phyloP scores from a whole-genome alignment of 1,140 invertebrate species.

The Plodia interpunctella region DNA sequence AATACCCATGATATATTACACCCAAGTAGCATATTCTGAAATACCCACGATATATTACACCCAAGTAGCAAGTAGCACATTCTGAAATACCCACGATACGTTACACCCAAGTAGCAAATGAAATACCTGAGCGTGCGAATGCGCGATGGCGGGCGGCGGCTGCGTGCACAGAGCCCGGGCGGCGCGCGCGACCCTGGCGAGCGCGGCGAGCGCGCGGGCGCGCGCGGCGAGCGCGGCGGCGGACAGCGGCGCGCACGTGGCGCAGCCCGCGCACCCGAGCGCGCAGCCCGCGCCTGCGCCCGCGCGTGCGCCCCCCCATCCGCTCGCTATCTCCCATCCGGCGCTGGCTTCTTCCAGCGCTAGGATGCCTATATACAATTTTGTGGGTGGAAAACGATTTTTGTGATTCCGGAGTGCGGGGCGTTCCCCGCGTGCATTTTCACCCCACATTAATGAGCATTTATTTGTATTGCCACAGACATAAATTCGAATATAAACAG shows the following conservation, averaged over 20 bases:
- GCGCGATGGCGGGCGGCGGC: slow-evolving; percentile 94
- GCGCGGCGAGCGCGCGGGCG: slow-evolving; percentile 86
- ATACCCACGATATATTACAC: no score
- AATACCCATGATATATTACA: no score
- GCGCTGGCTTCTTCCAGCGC: slow-evolving; percentile 30
- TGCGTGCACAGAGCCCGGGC: slow-evolving; percentile 92
- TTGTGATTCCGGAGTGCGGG: no score
- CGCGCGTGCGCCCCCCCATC: slow-evolving; percentile 34
- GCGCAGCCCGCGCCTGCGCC: slow-evolving; percentile 80
- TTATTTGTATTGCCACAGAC: no score
- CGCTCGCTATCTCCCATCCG: slow-evolving; percentile 21
- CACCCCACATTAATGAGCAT: no score
- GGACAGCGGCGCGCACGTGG: slow-evolving; percentile 60
- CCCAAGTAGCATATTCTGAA: no score
- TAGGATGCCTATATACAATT: slow-evolving; percentile 32
- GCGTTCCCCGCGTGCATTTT: no score
- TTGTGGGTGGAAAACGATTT: background rate
- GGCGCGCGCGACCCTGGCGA: slow-evolving; percentile 85
- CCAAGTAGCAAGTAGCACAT: no score
- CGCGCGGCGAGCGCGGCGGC: slow-evolving; percentile 89
- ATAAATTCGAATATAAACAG: no score
- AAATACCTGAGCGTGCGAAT: slow-evolving; percentile 82
- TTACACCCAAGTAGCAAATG: slow-evolving; percentile 80
- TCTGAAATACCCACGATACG: no score
- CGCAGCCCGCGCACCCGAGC: slow-evolving; percentile 70